Percentiles rank a stretch among this genome's conserved stretches.
Conservation (phyloP, 2,888 invertebrate species). For the Glaucopsyche alexis region DNA sequence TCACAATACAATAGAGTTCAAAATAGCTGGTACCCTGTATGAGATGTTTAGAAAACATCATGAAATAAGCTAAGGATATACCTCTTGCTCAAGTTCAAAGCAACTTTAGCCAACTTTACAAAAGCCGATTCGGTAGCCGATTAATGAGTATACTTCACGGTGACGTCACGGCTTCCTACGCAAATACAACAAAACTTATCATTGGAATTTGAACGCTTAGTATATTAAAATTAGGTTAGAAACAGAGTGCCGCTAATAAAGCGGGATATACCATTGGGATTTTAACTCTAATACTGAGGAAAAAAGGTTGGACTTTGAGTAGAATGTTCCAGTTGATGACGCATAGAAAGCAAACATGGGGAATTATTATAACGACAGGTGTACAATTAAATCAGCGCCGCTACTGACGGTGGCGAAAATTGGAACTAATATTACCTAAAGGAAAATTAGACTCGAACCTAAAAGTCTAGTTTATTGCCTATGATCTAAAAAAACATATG, state of each 20-base stretch:
- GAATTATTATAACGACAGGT: conserved; percentile 3
- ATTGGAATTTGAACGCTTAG: background rate
- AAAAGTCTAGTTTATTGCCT: no score
- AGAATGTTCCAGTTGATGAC: background rate
- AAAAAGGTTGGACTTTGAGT: background rate
- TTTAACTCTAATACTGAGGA: background rate
- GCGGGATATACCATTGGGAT: background rate
- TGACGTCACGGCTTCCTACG: conserved; percentile 18
- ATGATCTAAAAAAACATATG: no score
- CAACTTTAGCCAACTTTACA: conserved; percentile 15
- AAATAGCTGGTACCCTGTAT: background rate
- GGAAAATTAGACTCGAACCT: no score
- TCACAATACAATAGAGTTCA: background rate
- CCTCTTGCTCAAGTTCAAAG: conserved; percentile 20
- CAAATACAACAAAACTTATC: background rate
- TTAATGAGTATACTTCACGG: background rate
- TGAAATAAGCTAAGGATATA: background rate
- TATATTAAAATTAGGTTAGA: background rate
- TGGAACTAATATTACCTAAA: background rate
- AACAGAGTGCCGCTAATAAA: background rate
- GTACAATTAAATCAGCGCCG: conserved; percentile 3
- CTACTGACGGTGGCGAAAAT: background rate
- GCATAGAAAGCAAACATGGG: background rate
- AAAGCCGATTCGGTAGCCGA: conserved; percentile 8
- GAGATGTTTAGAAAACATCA: background rate